Evolutionary conservation across 2,888 invertebrate species (phyloP).

Genomic region (Drosophila silvestris): DNA sequence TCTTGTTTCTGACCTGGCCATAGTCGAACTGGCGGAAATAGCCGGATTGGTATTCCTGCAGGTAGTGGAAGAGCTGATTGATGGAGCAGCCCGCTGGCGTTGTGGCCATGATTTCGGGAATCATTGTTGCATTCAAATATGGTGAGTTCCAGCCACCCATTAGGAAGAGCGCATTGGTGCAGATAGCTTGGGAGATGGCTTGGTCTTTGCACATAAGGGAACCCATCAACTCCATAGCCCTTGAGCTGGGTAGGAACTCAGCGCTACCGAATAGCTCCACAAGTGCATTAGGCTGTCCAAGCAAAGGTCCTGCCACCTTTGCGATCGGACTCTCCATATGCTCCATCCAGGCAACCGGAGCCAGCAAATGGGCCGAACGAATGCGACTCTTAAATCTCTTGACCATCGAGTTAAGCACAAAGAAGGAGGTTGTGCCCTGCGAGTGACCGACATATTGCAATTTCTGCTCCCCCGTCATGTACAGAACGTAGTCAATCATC

Average conservation of each 20-base stretch:
- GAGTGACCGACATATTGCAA: slow-evolving; percentile 75
- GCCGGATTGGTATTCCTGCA: slow-evolving; percentile 77
- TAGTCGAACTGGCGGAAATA: slow-evolving; percentile 75
- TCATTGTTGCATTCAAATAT: slow-evolving; percentile 64
- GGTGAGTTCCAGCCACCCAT: slow-evolving; percentile 74
- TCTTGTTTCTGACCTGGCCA: slow-evolving; percentile 62
- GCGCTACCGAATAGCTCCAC: slow-evolving; percentile 74
- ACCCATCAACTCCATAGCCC: slow-evolving; percentile 73
- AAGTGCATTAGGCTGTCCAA: slow-evolving; percentile 75
- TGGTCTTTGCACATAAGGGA: slow-evolving; percentile 52
- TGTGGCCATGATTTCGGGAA: slow-evolving; percentile 78
- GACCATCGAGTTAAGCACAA: slow-evolving; percentile 67
- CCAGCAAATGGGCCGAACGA: slow-evolving; percentile 73
- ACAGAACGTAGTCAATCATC: slow-evolving; percentile 73
- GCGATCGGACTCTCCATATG: slow-evolving; percentile 85
- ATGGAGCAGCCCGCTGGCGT: slow-evolving; percentile 78
- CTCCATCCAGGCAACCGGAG: slow-evolving; percentile 77
- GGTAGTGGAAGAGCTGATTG: slow-evolving; percentile 76
- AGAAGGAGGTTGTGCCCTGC: slow-evolving; percentile 76
- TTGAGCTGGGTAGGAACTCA: slow-evolving; percentile 72
- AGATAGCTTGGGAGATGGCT: slow-evolving; percentile 59
- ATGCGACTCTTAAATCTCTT: slow-evolving; percentile 70
- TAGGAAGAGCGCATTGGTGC: slow-evolving; percentile 66
- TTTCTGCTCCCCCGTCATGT: slow-evolving; percentile 53
- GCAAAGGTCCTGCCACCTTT: slow-evolving; percentile 87